Base-by-base conservation (phyloP, 2,888 invertebrate genomes). In the Epinotia brunnichana region DNA sequence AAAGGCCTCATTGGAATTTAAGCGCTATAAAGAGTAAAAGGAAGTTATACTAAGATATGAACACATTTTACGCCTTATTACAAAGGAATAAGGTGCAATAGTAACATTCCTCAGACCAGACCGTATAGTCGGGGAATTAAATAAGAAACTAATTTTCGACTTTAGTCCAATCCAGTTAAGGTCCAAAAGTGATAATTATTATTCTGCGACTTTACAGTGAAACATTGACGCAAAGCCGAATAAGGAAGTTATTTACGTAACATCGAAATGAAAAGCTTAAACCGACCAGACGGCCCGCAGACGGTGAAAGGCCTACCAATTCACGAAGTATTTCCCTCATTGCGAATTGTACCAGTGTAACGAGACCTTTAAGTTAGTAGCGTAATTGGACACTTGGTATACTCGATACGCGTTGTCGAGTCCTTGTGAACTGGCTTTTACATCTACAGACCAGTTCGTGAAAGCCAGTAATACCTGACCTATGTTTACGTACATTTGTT, bases 251-350 rank as follows among this genome's bases (percentile, higher is more conserved):
- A 35, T 17, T 69, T 71, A 66, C 71, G 71, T 60, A 71, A 71
- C 60, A 56, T 63, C 53, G 19, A 63, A 70, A 44, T 19, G 10
- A 15, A 41, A 54, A 7, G 35, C 35, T 35, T 35, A n/a, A n/a
- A 35, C 35, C 35, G 77, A 81, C 85, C 87, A 90, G 90, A 90
- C 90, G 82, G 79, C 75, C 82, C 76, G 84, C 80, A 90, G 90
- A 90, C 90, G 83, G 89, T 87, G 91, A 91, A 91, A 91, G 91
- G 88, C 85, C 75, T 57, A 48, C n/a, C 13, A n/a, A 5, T 48
- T 48, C n/a, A n/a, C n/a, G 15, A 48, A 48, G n/a, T n/a, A n/a
- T n/a, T 48, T 48, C 35, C 35, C 35, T 35, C 9, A 9, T 9
- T 35, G 35, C 29, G 29, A 29, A 7, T 29, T 44, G 44, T 15